Base-by-base conservation (phyloP, 2,797 vertebrate genomes). In the Muscicapa comitata region DNA sequence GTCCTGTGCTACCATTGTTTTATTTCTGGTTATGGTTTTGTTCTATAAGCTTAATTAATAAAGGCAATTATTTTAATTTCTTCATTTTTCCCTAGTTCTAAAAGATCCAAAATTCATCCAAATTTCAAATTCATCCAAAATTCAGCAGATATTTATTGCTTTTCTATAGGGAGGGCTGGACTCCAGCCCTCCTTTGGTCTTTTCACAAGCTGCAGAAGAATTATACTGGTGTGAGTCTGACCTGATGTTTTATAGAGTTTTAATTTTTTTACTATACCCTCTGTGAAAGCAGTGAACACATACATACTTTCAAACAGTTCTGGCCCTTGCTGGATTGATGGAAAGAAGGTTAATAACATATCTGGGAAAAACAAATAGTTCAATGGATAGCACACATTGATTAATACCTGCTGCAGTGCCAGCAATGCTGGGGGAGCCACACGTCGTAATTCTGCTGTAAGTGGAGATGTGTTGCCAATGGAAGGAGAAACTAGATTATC, bases 271-370 rank as follows among this genome's bases (percentile, higher is more conserved):
- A 73, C 51, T 94, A 33, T 43, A 71, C 13, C 48, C 45, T 84
- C 35, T 85, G 66, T 80, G 83, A 80, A 89, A 89, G 75, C 66
- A 45, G 65, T 25, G 76, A 87, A 50, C 40, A 73, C 75, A 65
- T 61, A 70, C 55, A 26, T 43, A 29, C 38, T 74, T 93, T 82
- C 91, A 81, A 90, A 94, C 45, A 70, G n/a, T 37, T 75, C 71
- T 88, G 71, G 48, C 42, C 48, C 55, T 61, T 43, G 8, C 38
- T 62, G 83, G 33, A 67, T 68, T 96, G 86, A 87, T 74, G 62
- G 79, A 95, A 96, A 93, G 71, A 65, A 81, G 73, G 80, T 94
- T 97, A 96, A 95, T 92, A 94, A 59, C 80, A 63, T 79, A 93
- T 55, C 66, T 77, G 89, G 50, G 78, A 76, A 94, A 96, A 91